Percentiles rank a stretch among this genome's conserved stretches.
phyloP scores from a whole-genome alignment of 2,888 invertebrate genomes.

The Leptopilina myrica region DNA sequence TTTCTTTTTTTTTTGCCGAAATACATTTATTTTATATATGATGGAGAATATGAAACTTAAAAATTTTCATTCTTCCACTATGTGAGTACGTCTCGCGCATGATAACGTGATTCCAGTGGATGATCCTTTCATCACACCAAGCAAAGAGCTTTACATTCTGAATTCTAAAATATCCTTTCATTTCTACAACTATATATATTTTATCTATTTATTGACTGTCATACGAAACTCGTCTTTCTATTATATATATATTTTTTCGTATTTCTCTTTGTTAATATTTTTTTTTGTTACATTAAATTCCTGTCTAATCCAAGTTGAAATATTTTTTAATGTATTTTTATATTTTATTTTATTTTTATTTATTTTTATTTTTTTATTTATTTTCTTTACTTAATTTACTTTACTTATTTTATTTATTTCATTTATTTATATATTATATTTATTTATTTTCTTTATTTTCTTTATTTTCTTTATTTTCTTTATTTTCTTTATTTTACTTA shows the following conservation, averaged over 20 bases:
- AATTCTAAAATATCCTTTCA: constrained; percentile 25
- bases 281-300: not conserved
- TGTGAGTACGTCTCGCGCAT: constrained; percentile 19
- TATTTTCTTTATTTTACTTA: too few species aligned
- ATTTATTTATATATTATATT: too few species aligned
- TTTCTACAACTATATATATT: not conserved
- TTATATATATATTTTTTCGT: not conserved
- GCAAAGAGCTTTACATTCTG: constrained; percentile 16
- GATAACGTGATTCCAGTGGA: constrained; percentile 7
- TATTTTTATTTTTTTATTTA: too few species aligned
- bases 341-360: too few species aligned
- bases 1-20: not conserved
- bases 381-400: too few species aligned
- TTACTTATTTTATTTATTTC: too few species aligned
- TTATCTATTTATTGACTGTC: constrained; percentile 11
- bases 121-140: constrained; percentile 20
- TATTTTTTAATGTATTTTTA: too few species aligned
- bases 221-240: not conserved
- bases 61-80: not conserved
- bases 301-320: not conserved
- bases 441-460: too few species aligned
- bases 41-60: not conserved
- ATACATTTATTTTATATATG: not conserved
- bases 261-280: not conserved
- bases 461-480: too few species aligned